Conservation (phyloP, 2,113 vertebrate species). For the Apistogramma diplotaenia region DNA sequence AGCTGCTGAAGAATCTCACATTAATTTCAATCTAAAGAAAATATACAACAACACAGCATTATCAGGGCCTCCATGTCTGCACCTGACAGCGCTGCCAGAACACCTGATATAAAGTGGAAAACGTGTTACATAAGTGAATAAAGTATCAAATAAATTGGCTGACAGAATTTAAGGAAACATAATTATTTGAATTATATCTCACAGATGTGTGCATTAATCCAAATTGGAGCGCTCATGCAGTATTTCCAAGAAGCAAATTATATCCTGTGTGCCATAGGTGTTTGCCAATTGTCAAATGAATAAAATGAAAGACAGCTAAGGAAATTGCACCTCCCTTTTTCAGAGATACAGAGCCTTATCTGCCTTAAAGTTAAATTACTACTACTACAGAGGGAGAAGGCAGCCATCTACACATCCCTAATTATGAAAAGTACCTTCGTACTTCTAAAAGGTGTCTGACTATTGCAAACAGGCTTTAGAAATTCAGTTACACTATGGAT, state of each 20-base stretch:
- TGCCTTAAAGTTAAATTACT: slow-evolving; percentile 69
- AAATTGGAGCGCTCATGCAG: slow-evolving; percentile 27
- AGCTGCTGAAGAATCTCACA: background rate
- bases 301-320: slow-evolving; percentile 61
- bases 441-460: slow-evolving; percentile 58
- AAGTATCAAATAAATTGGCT: slow-evolving; percentile 14
- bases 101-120: background rate
- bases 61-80: background rate
- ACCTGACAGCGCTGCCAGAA: background rate
- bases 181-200: slow-evolving; percentile 34
- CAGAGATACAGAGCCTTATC: slow-evolving; percentile 62
- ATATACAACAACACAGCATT: background rate
- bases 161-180: slow-evolving; percentile 27
- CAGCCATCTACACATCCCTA: slow-evolving; percentile 55
- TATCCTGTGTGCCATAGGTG: slow-evolving; percentile 49
- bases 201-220: slow-evolving; percentile 39
- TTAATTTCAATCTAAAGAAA: background rate
- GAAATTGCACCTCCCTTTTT: slow-evolving; percentile 56
- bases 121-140: slow-evolving; percentile 11
- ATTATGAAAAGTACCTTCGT: slow-evolving; percentile 65
- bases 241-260: slow-evolving; percentile 35
- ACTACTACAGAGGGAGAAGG: slow-evolving; percentile 47
- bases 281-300: slow-evolving; percentile 73
- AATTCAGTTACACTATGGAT: slow-evolving; percentile 59
- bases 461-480: slow-evolving; percentile 57